Conservation (phyloP, 2,888 invertebrate species). For the Heliconius charithonia region DNA sequence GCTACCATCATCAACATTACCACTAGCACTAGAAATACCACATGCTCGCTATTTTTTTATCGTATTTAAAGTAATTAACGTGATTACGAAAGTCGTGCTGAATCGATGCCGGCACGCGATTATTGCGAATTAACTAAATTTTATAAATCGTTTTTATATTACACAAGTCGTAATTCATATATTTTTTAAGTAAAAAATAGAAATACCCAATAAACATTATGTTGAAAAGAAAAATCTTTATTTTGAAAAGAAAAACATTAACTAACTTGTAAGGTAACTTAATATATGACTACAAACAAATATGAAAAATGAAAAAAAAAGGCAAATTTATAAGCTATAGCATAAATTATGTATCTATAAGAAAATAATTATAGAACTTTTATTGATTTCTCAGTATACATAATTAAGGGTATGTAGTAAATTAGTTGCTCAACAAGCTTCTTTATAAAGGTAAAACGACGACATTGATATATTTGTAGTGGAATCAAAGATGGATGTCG, state of each 20-base stretch:
- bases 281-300: too few relatives aligned
- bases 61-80: conserved; percentile 65
- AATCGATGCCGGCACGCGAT: conserved; percentile 55
- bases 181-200: background rate
- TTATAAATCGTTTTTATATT: conserved; percentile 26
- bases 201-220: background rate
- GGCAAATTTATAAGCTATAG: background rate
- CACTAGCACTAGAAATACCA: conserved; percentile 50
- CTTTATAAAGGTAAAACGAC: conserved; percentile 1
- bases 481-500: background rate
- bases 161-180: background rate
- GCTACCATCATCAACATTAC: conserved; percentile 39
- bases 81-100: conserved; percentile 63
- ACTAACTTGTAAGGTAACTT: background rate
- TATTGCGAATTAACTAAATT: conserved; percentile 27
- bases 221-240: background rate
- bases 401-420: conserved; percentile 1
- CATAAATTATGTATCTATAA: background rate
- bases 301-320: too few relatives aligned
- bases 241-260: background rate
- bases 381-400: conserved; percentile 1
- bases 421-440: background rate
- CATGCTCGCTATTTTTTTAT: conserved; percentile 58
- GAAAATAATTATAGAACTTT: background rate
- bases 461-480: background rate